Percentiles rank a stretch among this genome's conserved stretches.
These are phyloP conservation scores for Ptilodon capucinus DNA, from an alignment of 2,888 invertebrate species.

Conservation along the genomic window DNA sequence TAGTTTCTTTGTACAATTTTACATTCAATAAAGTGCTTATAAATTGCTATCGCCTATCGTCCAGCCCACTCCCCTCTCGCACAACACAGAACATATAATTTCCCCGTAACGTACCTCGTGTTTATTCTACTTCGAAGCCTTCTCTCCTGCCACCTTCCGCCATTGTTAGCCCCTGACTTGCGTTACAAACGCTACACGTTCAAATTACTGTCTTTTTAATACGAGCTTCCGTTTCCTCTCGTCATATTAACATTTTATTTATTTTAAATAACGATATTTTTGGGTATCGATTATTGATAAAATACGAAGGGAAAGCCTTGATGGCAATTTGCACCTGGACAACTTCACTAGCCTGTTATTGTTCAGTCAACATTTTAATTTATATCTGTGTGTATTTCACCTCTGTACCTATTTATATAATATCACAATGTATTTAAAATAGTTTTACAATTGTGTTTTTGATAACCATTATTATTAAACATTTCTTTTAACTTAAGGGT, in stretches of 20 bases:
- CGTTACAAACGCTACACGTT: conserved; percentile 24
- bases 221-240: conserved; percentile 43
- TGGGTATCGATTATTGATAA: conserved; percentile 8
- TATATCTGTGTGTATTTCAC: too few relatives aligned
- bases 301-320: background rate
- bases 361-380: too few relatives aligned
- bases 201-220: conserved; percentile 36
- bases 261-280: conserved; percentile 26
- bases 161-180: conserved; percentile 55
- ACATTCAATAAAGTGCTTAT: too few relatives aligned
- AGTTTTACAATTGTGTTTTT: too few relatives aligned
- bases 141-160: conserved; percentile 62
- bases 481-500: too few relatives aligned
- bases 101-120: conserved; percentile 51
- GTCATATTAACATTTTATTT: conserved; percentile 23
- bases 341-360: too few relatives aligned
- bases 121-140: conserved; percentile 56
- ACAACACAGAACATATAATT: conserved; percentile 34
- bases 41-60: conserved; percentile 27
- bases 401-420: too few relatives aligned
- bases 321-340: too few relatives aligned
- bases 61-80: conserved; percentile 9
- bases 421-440: too few relatives aligned
- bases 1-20: too few relatives aligned
- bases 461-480: too few relatives aligned